These are phyloP conservation scores for Cistogaster globosa DNA, from an alignment of 2,888 invertebrate genomes.

Conservation along the genomic window DNA sequence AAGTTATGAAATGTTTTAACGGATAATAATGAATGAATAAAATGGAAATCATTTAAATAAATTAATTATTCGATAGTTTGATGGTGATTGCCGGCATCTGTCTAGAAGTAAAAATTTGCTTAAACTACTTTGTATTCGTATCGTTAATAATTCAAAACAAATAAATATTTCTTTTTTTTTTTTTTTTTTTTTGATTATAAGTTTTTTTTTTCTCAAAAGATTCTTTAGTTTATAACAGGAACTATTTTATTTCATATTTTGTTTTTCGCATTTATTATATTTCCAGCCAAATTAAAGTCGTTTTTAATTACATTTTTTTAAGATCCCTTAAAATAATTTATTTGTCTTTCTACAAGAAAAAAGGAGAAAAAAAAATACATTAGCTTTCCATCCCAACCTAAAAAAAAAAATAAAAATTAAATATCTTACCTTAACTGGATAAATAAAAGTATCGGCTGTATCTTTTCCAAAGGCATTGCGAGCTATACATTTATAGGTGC, in stretches of 20 bases:
- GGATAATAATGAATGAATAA: not conserved
- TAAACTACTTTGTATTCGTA: conserved; percentile 57
- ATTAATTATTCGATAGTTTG: conserved; percentile 33
- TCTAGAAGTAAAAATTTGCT: conserved; percentile 64
- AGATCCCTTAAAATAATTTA: conserved; percentile 67
- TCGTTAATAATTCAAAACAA: conserved; percentile 50
- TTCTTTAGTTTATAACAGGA: conserved; percentile 63
- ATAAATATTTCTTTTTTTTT: conserved; percentile 27
- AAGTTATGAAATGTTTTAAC: not conserved
- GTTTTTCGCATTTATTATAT: not conserved
- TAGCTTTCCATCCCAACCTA: not conserved
- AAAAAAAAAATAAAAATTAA: not conserved
- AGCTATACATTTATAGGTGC: conserved; percentile 90
- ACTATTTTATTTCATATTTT: conserved; percentile 46
- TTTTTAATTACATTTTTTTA: not conserved
- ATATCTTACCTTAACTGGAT: conserved; percentile 84
- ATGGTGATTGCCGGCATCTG: conserved; percentile 63
- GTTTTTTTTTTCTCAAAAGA: conserved; percentile 28
- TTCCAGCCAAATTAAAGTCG: conserved; percentile 11
- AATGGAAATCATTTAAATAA: conserved; percentile 37
- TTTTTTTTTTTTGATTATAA: conserved; percentile 3
- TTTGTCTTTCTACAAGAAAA: conserved; percentile 77
- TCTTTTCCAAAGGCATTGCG: conserved; percentile 87
- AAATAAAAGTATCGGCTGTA: conserved; percentile 87
- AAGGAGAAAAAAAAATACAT: conserved; percentile 6